Evolutionary conservation across 92 coral and sea anemone species (phyloP).

Genomic region (Phenganax stokvisi): DNA sequence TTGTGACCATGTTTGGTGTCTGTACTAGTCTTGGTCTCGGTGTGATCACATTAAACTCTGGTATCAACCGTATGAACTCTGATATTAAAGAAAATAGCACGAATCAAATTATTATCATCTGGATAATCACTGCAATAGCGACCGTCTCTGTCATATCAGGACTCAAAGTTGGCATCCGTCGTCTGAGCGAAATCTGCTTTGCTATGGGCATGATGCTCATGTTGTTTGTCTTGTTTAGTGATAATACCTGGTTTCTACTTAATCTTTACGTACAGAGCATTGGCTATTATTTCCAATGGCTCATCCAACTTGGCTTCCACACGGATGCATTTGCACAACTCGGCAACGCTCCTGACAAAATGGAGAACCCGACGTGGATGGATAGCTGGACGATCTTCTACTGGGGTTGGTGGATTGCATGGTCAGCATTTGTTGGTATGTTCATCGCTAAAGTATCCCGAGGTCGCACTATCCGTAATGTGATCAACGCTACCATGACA

Average conservation of each 20-base stretch:
- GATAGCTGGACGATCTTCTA: conserved; percentile 44
- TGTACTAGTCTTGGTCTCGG: conserved; percentile 96
- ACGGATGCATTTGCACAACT: conserved; percentile 50
- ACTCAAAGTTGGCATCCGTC: conserved; percentile 45
- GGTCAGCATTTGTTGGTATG: conserved; percentile 85
- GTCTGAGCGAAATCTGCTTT: conserved; percentile 62
- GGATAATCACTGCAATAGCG: conserved; percentile 41
- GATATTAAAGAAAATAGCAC: conserved; percentile 25
- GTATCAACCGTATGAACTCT: conserved; percentile 46
- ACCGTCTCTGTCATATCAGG: conserved; percentile 44
- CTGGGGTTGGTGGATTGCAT: conserved; percentile 46
- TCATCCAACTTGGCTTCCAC: conserved; percentile 49
- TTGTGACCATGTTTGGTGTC: conserved; percentile 86
- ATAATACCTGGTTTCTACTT: conserved; percentile 61
- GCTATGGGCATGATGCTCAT: conserved; percentile 56
- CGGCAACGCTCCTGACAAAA: conserved; percentile 44
- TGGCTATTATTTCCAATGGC: conserved; percentile 43
- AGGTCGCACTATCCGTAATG: conserved; percentile 84
- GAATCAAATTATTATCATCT: conserved; percentile 46
- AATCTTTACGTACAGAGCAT: conserved; percentile 57
- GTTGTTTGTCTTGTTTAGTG: conserved; percentile 55
- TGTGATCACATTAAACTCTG: conserved; percentile 69
- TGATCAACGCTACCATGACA: conserved; percentile 77
- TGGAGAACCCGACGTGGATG: conserved; percentile 42
- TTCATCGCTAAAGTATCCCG: conserved; percentile 83